Conservation (phyloP, 2,113 vertebrate species). For the Syngnathus scovelli region DNA sequence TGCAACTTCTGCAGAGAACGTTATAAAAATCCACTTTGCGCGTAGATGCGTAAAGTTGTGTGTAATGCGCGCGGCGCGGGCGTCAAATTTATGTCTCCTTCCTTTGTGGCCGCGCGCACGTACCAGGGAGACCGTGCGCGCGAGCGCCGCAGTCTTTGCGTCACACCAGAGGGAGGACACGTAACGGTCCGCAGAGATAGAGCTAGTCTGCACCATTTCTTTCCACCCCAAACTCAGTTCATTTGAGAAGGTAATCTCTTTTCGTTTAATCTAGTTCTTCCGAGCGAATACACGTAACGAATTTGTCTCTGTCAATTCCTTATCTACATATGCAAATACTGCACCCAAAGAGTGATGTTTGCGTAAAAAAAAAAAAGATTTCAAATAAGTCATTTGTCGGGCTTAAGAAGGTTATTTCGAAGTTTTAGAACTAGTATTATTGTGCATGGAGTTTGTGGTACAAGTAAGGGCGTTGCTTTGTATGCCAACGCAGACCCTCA, state of each 20-base stretch:
- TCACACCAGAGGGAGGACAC: slow-evolving; percentile 39
- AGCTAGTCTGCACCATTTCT: background rate
- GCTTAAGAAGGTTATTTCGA: background rate
- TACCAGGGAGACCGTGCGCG: background rate
- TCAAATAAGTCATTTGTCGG: background rate
- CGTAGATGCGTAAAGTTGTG: background rate
- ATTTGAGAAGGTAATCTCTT: background rate
- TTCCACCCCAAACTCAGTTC: background rate
- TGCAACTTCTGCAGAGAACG: background rate
- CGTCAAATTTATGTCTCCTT: background rate
- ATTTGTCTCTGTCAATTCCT: background rate
- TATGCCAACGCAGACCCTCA: slow-evolving; percentile 13
- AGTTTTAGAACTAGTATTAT: background rate
- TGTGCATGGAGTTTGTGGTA: background rate
- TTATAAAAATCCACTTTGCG: background rate
- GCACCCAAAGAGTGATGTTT: background rate
- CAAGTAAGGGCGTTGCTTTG: slow-evolving; percentile 45
- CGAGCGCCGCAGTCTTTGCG: slow-evolving; percentile 38
- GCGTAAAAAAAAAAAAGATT: background rate
- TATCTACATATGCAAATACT: too few relatives aligned
- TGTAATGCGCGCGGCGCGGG: background rate
- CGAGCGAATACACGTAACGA: background rate
- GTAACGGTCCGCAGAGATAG: slow-evolving; percentile 18
- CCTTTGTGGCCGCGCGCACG: background rate
- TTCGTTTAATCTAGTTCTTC: background rate